Evolutionary conservation across 2,797 vertebrate genomes (phyloP).

Genomic region (Mus spretus): DNA sequence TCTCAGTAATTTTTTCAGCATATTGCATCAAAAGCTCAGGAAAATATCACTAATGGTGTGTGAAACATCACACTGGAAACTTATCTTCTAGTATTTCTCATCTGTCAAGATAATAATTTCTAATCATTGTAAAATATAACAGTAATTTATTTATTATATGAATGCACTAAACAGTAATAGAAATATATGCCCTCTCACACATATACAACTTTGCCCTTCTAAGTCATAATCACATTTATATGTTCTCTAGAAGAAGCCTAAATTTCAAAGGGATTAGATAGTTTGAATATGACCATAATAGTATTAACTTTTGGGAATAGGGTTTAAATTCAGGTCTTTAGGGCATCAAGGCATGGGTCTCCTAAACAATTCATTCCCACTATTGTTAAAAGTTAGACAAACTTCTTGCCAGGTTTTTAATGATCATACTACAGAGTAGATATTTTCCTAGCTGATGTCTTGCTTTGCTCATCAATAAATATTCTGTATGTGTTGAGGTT

Average conservation of each 20-base stretch:
- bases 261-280: conserved; percentile 4
- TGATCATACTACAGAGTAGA: neutral
- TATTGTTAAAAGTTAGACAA: conserved; percentile 14
- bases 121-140: neutral
- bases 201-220: neutral
- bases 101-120: neutral
- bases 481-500: neutral
- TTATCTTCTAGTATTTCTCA: neutral
- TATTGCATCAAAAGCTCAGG: neutral
- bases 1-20: neutral
- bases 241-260: neutral
- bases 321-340: neutral
- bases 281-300: neutral
- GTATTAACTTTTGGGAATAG: neutral
- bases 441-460: neutral
- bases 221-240: neutral
- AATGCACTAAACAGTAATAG: neutral
- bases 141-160: neutral
- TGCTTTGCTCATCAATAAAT: neutral
- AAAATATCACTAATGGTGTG: neutral
- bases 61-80: neutral
- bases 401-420: neutral
- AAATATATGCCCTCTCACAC: neutral
- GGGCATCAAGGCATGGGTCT: neutral
- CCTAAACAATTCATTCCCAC: neutral